Conservation (phyloP, 2,797 vertebrate species). For the Neostethus bicornis region DNA sequence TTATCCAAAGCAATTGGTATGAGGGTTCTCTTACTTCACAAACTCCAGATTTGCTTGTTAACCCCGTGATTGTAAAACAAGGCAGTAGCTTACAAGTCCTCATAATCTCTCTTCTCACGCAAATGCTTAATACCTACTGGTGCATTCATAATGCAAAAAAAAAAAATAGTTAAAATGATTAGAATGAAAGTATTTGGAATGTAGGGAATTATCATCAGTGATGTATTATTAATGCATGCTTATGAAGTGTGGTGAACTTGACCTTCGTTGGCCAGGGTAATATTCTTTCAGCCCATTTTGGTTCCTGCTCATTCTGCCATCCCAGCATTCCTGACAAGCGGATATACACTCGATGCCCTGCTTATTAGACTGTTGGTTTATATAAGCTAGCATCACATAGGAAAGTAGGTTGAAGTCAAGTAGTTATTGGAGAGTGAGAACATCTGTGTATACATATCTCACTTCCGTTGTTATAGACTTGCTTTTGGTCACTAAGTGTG, state of each 20-base stretch:
- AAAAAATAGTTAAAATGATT: not conserved
- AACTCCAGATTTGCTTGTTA: constrained; percentile 46
- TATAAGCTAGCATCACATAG: constrained; percentile 29
- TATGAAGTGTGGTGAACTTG: not conserved
- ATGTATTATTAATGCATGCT: not conserved
- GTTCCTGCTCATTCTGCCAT: constrained; percentile 1
- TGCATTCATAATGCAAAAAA: not conserved
- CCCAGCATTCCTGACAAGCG: constrained; percentile 1
- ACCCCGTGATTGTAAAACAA: constrained; percentile 41
- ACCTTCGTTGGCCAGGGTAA: constrained; percentile 17
- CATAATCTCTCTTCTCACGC: constrained; percentile 48
- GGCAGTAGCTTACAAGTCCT: constrained; percentile 29
- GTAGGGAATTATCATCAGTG: not conserved
- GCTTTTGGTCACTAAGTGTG: constrained; percentile 39
- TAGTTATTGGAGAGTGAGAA: constrained; percentile 25
- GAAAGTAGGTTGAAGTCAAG: constrained; percentile 52
- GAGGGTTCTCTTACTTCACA: constrained; percentile 27
- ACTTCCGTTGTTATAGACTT: constrained; percentile 45
- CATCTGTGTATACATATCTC: constrained; percentile 58
- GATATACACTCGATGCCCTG: constrained; percentile 13
- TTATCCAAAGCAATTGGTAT: constrained; percentile 68
- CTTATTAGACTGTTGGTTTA: not conserved
- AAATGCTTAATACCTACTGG: constrained; percentile 27
- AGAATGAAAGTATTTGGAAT: not conserved
- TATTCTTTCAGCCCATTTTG: constrained; percentile 1